These are phyloP conservation scores for Pristionchus arcanus DNA, from an alignment of 2,888 invertebrate species.

Conservation along the genomic window DNA sequence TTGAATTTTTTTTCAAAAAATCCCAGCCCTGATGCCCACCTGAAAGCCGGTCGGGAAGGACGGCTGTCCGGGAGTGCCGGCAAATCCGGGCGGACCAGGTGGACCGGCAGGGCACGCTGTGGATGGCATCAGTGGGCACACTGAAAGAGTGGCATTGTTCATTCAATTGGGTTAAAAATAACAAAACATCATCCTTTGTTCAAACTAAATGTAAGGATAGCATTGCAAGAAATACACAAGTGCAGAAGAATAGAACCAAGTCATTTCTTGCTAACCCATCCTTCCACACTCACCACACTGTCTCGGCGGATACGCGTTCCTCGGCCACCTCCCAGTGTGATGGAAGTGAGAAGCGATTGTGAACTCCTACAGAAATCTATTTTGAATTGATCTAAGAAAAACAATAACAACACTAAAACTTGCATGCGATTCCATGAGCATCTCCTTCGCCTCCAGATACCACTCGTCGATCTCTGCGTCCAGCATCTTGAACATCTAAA, in stretches of 20 bases:
- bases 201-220: too few species aligned
- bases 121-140: constrained; percentile 19
- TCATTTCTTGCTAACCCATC: too few species aligned
- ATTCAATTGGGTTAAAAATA: too few species aligned
- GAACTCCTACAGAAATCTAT: neutral
- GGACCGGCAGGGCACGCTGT: constrained; percentile 1
- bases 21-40: too few species aligned
- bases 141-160: neutral
- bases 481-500: constrained; percentile 32
- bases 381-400: neutral
- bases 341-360: constrained; percentile 28
- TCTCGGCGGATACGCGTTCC: neutral
- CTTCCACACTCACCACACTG: neutral
- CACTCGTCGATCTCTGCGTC: constrained; percentile 27
- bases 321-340: constrained; percentile 2
- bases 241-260: too few species aligned
- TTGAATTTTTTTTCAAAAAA: too few species aligned
- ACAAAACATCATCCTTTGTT: too few species aligned
- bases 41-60: constrained; percentile 36
- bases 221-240: too few species aligned
- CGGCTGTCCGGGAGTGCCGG: constrained; percentile 27
- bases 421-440: constrained; percentile 34
- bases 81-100: neutral
- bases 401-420: neutral
- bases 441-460: constrained; percentile 35